These are phyloP conservation scores for Dendroctonus ponderosae DNA, from an alignment of 1,140 invertebrate species.

Conservation along the genomic window DNA sequence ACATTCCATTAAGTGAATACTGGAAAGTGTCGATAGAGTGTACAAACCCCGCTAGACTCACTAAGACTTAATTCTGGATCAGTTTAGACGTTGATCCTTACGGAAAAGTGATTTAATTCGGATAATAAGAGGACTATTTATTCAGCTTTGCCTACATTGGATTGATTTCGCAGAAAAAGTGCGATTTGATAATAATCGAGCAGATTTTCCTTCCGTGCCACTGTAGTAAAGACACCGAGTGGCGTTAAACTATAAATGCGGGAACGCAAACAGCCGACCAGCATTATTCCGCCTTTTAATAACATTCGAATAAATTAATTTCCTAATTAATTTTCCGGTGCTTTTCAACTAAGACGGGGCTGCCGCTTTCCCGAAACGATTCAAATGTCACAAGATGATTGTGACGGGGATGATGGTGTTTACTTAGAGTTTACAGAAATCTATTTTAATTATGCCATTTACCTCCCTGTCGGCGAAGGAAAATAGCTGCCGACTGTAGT, in stretches of 20 bases:
- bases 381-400: slow-evolving; percentile 25
- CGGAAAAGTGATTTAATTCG: too few relatives aligned
- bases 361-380: slow-evolving; percentile 15
- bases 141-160: too few relatives aligned
- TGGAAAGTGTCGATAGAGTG: too few relatives aligned
- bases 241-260: slow-evolving; percentile 24
- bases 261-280: slow-evolving; percentile 23
- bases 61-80: too few relatives aligned
- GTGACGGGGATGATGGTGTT: slow-evolving; percentile 14
- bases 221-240: slow-evolving; percentile 1
- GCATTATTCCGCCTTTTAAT: slow-evolving; percentile 30
- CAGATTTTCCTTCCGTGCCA: background rate
- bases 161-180: too few relatives aligned
- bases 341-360: slow-evolving; percentile 24
- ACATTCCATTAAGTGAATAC: too few relatives aligned
- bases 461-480: too few relatives aligned
- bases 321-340: slow-evolving; percentile 28
- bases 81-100: too few relatives aligned
- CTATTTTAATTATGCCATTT: slow-evolving; percentile 18
- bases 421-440: slow-evolving; percentile 13
- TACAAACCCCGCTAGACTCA: too few relatives aligned
- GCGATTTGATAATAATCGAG: too few relatives aligned
- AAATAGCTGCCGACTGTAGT: too few relatives aligned
- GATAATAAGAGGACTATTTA: too few relatives aligned
- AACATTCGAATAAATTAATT: slow-evolving; percentile 32